Conservation (phyloP, 2,797 vertebrate species). For the Leucoraja ocellata region DNA sequence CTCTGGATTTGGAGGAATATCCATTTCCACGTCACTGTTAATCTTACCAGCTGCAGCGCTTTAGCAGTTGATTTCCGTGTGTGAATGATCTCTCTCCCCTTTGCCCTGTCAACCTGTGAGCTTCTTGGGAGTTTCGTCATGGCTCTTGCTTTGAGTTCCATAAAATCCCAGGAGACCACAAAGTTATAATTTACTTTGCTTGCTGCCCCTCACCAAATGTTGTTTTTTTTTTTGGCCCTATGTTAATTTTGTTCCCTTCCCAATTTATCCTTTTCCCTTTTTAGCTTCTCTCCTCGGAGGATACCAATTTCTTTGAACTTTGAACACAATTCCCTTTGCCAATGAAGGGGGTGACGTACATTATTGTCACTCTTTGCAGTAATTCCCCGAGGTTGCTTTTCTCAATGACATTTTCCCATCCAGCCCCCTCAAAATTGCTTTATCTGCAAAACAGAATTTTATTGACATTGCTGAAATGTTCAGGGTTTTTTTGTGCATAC, state of each 20-base stretch:
- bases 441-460: neutral
- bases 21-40: neutral
- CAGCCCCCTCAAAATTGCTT: neutral
- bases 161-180: neutral
- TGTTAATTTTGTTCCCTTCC: neutral
- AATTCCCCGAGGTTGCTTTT: neutral
- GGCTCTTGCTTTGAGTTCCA: neutral
- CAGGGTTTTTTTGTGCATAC: neutral
- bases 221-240: neutral
- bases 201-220: neutral
- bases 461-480: neutral
- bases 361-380: neutral
- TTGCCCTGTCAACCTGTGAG: neutral
- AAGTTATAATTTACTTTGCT: slow-evolving; percentile 14
- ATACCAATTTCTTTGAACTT: neutral
- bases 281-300: neutral
- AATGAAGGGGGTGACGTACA: neutral
- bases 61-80: neutral
- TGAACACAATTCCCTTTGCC: neutral
- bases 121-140: neutral
- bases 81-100: slow-evolving; percentile 4
- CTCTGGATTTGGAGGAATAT: neutral
- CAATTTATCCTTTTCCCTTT: neutral
- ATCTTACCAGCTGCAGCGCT: neutral
- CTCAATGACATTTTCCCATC: neutral